Conservation (phyloP, 2,113 vertebrate species). For the Triplophysa tibetana region DNA sequence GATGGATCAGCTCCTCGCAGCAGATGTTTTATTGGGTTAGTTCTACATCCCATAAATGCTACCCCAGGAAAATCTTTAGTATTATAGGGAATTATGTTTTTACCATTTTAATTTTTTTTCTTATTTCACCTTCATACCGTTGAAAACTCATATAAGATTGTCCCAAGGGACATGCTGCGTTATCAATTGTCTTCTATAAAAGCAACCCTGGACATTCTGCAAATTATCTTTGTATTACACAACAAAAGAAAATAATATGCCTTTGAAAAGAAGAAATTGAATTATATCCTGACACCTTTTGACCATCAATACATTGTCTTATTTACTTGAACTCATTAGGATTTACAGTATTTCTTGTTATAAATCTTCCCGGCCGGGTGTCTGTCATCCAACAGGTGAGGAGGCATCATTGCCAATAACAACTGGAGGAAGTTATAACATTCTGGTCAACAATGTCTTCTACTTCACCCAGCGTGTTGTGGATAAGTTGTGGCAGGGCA, state of each 20-base stretch:
- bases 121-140: no score
- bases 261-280: no score
- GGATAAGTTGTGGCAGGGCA: conserved; percentile 99
- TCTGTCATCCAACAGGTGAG: conserved; percentile 78
- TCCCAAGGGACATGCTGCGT: no score
- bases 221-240: no score
- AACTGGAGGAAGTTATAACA: conserved; percentile 91
- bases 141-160: no score
- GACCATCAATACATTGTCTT: not conserved
- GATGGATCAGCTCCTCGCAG: conserved; percentile 97
- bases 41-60: not conserved
- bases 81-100: no score
- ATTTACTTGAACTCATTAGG: not conserved
- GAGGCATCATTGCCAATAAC: conserved; percentile 94
- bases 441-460: conserved; percentile 97
- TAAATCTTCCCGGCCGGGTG: not conserved
- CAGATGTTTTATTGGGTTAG: conserved; percentile 93
- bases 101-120: no score
- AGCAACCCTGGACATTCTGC: no score
- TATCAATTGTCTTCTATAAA: no score
- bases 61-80: not conserved
- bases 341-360: not conserved
- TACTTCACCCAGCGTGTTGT: conserved; percentile 97
- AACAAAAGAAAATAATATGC: no score
- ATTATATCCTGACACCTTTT: no score